Conservation (phyloP, 2,888 invertebrate genomes). For the Andrena camellia region DNA sequence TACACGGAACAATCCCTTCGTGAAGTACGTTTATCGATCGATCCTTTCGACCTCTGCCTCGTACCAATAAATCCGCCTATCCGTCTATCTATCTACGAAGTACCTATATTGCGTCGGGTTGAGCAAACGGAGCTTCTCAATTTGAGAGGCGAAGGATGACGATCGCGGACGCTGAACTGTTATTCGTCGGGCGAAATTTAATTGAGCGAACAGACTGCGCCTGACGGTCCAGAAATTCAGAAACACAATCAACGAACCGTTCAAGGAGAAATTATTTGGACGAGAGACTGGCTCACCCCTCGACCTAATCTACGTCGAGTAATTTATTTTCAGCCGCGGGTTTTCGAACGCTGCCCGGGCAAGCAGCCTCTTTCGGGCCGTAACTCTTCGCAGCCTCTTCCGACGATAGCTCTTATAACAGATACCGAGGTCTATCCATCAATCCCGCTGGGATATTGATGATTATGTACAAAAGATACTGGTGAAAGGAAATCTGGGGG, state of each 20-base stretch:
- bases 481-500: slow-evolving; percentile 14
- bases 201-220: slow-evolving; percentile 36
- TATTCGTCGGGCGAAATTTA: slow-evolving; percentile 25
- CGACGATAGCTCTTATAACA: slow-evolving; percentile 16
- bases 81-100: slow-evolving; percentile 25
- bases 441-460: slow-evolving; percentile 61
- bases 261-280: not conserved
- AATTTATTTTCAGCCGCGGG: slow-evolving; percentile 1
- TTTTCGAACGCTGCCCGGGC: not conserved
- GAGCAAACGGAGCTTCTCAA: slow-evolving; percentile 31
- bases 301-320: slow-evolving; percentile 7
- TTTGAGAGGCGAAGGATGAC: slow-evolving; percentile 15
- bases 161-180: not conserved
- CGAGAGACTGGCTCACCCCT: not conserved
- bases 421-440: slow-evolving; percentile 58
- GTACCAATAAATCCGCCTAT: slow-evolving; percentile 27
- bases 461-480: slow-evolving; percentile 41
- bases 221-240: slow-evolving; percentile 28
- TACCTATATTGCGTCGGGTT: slow-evolving; percentile 34
- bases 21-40: slow-evolving; percentile 24
- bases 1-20: slow-evolving; percentile 24
- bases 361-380: not conserved
- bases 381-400: slow-evolving; percentile 14
- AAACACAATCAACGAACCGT: not conserved
- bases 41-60: slow-evolving; percentile 1